Evolutionary conservation across 1,140 invertebrate genomes (phyloP).

Genomic region (Heliconius himera): DNA sequence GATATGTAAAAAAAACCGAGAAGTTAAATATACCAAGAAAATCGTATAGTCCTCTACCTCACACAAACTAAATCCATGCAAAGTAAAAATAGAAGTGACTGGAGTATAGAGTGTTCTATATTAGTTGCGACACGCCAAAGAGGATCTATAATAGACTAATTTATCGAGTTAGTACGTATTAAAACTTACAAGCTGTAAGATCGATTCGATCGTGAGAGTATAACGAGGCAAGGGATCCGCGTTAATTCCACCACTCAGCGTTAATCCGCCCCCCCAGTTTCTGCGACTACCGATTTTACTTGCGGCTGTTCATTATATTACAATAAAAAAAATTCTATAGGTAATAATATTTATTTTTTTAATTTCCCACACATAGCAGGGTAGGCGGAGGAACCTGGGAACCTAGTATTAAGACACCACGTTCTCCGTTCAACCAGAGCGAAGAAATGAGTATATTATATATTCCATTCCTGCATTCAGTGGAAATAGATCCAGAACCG

Average conservation of each 20-base stretch:
- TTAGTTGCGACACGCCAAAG: background rate
- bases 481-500: too few species aligned
- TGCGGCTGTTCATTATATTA: background rate
- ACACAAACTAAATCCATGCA: background rate
- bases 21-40: too few species aligned
- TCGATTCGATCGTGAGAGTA: slow-evolving; percentile 22
- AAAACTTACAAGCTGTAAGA: slow-evolving; percentile 13
- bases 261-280: slow-evolving; percentile 14
- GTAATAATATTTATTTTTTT: background rate
- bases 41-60: too few species aligned
- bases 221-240: slow-evolving; percentile 13
- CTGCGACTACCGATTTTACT: background rate
- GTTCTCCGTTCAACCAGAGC: too few species aligned
- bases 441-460: too few species aligned
- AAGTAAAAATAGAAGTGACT: background rate
- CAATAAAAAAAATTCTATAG: background rate
- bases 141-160: background rate
- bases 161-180: slow-evolving; percentile 9
- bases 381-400: too few species aligned
- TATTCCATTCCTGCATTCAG: too few species aligned
- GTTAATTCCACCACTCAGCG: slow-evolving; percentile 11
- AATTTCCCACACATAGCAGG: too few species aligned
- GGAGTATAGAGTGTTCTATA: background rate
- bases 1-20: too few species aligned
- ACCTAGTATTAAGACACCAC: too few species aligned